Evolutionary conservation across 2,797 vertebrate species (phyloP).

Genomic region (Austrolebias charrua): DNA sequence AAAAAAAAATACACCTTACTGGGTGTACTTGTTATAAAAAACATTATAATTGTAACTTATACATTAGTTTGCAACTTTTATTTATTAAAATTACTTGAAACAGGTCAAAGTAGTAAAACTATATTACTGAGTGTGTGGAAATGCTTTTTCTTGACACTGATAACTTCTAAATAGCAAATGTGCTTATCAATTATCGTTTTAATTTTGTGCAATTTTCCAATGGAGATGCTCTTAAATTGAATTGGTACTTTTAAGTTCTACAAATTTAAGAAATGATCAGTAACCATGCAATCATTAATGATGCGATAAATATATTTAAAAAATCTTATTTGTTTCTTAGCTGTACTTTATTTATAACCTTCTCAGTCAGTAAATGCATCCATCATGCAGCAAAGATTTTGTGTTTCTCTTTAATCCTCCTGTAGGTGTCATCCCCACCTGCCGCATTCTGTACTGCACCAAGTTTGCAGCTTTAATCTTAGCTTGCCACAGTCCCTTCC

Average conservation of each 20-base stretch:
- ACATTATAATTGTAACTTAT: too few species aligned
- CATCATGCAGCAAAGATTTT: background rate
- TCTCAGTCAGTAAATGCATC: background rate
- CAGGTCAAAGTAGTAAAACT: too few species aligned
- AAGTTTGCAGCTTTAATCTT: slow-evolving; percentile 49
- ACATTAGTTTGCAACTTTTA: too few species aligned
- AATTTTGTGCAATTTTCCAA: background rate
- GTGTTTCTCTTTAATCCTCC: slow-evolving; percentile 17
- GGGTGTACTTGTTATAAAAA: too few species aligned
- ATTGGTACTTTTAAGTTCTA: background rate
- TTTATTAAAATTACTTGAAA: too few species aligned
- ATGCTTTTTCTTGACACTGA: too few species aligned
- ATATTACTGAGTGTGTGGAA: too few species aligned
- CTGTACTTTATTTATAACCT: background rate
- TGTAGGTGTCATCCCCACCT: slow-evolving; percentile 41
- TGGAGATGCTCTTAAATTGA: background rate
- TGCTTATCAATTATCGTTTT: too few species aligned
- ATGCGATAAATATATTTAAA: background rate
- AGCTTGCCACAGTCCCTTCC: slow-evolving; percentile 66
- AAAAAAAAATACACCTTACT: too few species aligned
- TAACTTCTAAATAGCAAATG: too few species aligned
- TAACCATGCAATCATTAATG: background rate
- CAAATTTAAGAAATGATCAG: background rate
- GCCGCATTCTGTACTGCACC: slow-evolving; percentile 48
- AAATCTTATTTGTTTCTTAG: background rate